A percentile compares a stretch with the other conserved stretches of the same genome.
Evolutionary conservation across 2,888 invertebrate genomes (phyloP).

Genomic region (Synergus umbraculus): DNA sequence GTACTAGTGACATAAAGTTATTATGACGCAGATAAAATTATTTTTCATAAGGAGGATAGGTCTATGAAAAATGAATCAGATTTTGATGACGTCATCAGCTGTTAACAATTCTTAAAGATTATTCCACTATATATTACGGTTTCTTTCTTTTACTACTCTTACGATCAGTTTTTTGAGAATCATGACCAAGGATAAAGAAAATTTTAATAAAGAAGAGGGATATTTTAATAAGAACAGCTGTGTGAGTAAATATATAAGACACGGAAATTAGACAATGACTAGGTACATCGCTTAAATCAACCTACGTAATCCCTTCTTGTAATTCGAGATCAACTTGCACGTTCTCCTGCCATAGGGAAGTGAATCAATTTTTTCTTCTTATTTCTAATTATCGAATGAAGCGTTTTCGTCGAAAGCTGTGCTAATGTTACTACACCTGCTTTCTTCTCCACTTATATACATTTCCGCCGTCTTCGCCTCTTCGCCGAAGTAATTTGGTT

Average conservation of each 20-base stretch:
- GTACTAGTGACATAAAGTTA: no score
- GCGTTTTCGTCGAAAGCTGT: constrained; percentile 47
- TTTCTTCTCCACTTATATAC: constrained; percentile 44
- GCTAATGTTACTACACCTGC: constrained; percentile 47
- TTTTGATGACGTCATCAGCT: no score
- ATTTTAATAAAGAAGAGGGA: constrained; percentile 8
- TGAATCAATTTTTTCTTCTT: constrained; percentile 24
- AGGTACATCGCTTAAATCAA: background rate
- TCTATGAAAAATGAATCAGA: no score
- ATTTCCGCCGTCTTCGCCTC: constrained; percentile 46
- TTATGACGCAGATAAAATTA: no score
- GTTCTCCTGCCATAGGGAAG: constrained; percentile 45
- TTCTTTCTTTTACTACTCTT: background rate
- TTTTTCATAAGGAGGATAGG: no score
- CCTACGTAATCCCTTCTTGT: background rate
- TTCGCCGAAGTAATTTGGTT: constrained; percentile 55
- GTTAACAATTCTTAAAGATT: no score
- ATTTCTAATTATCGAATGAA: constrained; percentile 35
- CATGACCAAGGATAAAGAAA: background rate
- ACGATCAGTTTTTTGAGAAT: background rate
- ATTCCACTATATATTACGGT: no score
- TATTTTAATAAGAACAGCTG: constrained; percentile 14
- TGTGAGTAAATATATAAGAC: constrained; percentile 14
- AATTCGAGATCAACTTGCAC: constrained; percentile 41
- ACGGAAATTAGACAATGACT: constrained; percentile 26